Percentiles rank a stretch among this genome's conserved stretches.
These are phyloP conservation scores for Eunapius fragilis DNA, from an alignment of 37 sponge, comb jelly and placozoan genomes.

Conservation along the genomic window DNA sequence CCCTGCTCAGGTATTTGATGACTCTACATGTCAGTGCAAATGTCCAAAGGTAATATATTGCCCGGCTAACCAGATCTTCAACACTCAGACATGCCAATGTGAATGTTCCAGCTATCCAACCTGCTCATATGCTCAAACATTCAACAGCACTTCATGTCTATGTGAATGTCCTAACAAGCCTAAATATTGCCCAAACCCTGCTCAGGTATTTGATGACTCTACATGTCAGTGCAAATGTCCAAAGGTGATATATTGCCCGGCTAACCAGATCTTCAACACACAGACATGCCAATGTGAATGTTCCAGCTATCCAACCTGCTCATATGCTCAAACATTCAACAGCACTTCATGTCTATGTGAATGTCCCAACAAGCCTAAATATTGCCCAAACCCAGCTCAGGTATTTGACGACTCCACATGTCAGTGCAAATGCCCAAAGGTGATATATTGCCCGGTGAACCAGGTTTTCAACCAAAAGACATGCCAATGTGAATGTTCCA, in stretches of 20 bases:
- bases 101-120: constrained; percentile 2
- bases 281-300: constrained; percentile 36
- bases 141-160: constrained; percentile 13
- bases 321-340: constrained; percentile 10
- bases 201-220: not conserved
- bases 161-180: constrained; percentile 18
- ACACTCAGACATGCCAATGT: constrained; percentile 16
- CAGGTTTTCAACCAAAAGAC: constrained; percentile 2
- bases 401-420: constrained; percentile 13
- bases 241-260: not conserved
- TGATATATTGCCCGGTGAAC: not conserved
- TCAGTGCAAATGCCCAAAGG: constrained; percentile 36
- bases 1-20: not conserved
- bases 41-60: constrained; percentile 1
- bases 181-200: not conserved
- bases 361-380: constrained; percentile 5
- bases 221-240: not conserved
- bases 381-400: not conserved
- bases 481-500: constrained; percentile 22
- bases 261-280: not conserved
- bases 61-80: not conserved
- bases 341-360: constrained; percentile 29
- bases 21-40: constrained; percentile 1
- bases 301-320: constrained; percentile 1
- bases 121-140: constrained; percentile 6